Conservation (phyloP, 2,888 invertebrate genomes). For the Melanargia galathea region DNA sequence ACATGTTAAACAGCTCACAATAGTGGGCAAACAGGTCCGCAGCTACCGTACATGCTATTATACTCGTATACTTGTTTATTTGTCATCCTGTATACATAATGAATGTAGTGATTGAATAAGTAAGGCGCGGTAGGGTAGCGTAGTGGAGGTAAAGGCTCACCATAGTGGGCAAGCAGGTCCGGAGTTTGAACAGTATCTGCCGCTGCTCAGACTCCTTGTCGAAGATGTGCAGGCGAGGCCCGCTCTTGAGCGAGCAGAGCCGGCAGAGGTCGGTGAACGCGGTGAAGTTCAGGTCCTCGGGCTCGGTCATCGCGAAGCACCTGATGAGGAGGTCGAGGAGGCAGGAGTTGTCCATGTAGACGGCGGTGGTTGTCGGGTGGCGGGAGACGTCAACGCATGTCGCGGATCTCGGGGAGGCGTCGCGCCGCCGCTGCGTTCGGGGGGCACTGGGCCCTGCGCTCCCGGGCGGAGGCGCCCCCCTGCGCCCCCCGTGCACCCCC, state of each 20-base stretch:
- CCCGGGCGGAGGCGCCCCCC: slow-evolving; percentile 52
- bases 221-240: slow-evolving; percentile 86
- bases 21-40: slow-evolving; percentile 85
- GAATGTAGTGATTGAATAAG: not conserved
- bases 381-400: slow-evolving; percentile 75
- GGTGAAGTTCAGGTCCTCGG: slow-evolving; percentile 86
- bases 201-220: slow-evolving; percentile 88
- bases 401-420: slow-evolving; percentile 77
- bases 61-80: not conserved
- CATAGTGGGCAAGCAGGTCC: slow-evolving; percentile 86
- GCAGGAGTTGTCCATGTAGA: slow-evolving; percentile 83
- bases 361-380: slow-evolving; percentile 74
- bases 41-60: slow-evolving; percentile 68
- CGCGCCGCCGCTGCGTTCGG: slow-evolving; percentile 79
- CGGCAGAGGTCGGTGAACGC: slow-evolving; percentile 87
- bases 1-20: slow-evolving; percentile 72
- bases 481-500: slow-evolving; percentile 44
- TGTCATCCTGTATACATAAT: not conserved
- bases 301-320: slow-evolving; percentile 84
- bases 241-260: slow-evolving; percentile 86
- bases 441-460: slow-evolving; percentile 71
- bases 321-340: slow-evolving; percentile 83
- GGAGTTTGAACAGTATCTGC: slow-evolving; percentile 86
- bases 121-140: slow-evolving; percentile 23
- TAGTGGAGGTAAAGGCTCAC: slow-evolving; percentile 64